Evolutionary conservation across 2,797 vertebrate species (phyloP).

Genomic region (Paguma larvata): DNA sequence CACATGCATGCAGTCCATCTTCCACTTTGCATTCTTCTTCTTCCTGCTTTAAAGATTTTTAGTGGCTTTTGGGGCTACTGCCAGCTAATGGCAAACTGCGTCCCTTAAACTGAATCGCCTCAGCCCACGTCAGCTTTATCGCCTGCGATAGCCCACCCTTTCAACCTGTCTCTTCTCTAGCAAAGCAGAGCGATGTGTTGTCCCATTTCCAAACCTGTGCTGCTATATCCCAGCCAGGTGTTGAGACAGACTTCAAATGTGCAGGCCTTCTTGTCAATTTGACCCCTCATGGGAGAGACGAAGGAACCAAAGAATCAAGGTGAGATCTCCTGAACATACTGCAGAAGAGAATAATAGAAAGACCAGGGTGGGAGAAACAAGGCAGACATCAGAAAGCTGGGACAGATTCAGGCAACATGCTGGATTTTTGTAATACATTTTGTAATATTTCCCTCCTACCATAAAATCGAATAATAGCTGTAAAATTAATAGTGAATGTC

Average conservation of each 20-base stretch:
- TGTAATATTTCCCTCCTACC: conserved; percentile 13
- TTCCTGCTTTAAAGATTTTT: neutral
- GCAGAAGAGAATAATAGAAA: neutral
- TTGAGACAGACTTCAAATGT: neutral
- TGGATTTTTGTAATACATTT: conserved; percentile 29
- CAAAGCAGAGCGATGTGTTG: neutral
- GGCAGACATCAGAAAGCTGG: neutral
- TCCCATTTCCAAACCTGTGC: neutral
- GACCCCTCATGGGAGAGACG: neutral
- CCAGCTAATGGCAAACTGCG: neutral
- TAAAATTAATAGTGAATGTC: conserved; percentile 52
- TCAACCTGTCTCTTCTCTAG: neutral
- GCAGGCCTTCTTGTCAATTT: neutral
- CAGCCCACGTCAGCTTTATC: neutral
- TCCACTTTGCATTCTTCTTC: neutral
- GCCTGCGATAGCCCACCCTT: neutral
- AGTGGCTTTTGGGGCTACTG: neutral
- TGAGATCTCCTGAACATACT: neutral
- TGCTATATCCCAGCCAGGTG: neutral
- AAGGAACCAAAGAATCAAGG: neutral
- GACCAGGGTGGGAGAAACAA: neutral
- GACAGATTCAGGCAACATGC: neutral
- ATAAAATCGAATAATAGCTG: conserved; percentile 50
- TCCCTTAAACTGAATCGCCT: neutral
- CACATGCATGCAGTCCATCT: neutral